A percentile compares a stretch with the other conserved stretches of the same genome.
Evolutionary conservation across 2,888 invertebrate genomes (phyloP).

Genomic region (Loripinus fragilis): DNA sequence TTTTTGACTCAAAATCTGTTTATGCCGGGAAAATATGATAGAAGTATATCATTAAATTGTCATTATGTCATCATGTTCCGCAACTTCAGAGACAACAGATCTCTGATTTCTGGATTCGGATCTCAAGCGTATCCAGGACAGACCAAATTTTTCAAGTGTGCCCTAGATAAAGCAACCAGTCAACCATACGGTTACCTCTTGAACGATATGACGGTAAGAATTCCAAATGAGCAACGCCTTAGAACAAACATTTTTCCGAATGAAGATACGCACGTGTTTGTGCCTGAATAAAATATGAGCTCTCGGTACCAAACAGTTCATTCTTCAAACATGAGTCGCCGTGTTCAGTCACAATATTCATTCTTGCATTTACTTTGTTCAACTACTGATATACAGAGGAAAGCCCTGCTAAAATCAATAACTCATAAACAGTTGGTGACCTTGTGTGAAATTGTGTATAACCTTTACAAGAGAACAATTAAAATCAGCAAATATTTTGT

Average conservation of each 20-base stretch:
- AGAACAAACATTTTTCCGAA: slow-evolving; percentile 28
- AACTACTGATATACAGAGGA: slow-evolving; percentile 21
- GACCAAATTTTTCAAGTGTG: slow-evolving; percentile 25
- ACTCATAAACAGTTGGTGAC: not conserved
- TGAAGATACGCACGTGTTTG: slow-evolving; percentile 16
- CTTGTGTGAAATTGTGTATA: slow-evolving; percentile 25
- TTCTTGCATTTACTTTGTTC: slow-evolving; percentile 24
- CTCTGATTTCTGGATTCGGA: slow-evolving; percentile 19
- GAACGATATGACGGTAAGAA: slow-evolving; percentile 17
- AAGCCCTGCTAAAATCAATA: slow-evolving; percentile 26
- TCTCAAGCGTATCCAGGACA: slow-evolving; percentile 30
- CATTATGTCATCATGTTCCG: slow-evolving; percentile 34
- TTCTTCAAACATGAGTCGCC: slow-evolving; percentile 12
- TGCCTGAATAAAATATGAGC: slow-evolving; percentile 10
- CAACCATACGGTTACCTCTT: slow-evolving; percentile 29
- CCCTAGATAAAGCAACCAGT: slow-evolving; percentile 26
- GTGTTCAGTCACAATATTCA: slow-evolving; percentile 19
- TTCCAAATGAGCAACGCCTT: slow-evolving; percentile 16
- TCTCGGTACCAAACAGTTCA: not conserved
- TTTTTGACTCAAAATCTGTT: slow-evolving; percentile 36
- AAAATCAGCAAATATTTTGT: slow-evolving; percentile 15
- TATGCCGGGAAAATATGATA: slow-evolving; percentile 31
- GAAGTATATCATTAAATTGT: slow-evolving; percentile 34
- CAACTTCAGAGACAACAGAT: slow-evolving; percentile 31
- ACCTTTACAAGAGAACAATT: slow-evolving; percentile 19